Percentiles rank a stretch among this genome's conserved stretches.
Conservation (phyloP, 1,140 invertebrate genomes). For the Rhopalosiphum padi region DNA sequence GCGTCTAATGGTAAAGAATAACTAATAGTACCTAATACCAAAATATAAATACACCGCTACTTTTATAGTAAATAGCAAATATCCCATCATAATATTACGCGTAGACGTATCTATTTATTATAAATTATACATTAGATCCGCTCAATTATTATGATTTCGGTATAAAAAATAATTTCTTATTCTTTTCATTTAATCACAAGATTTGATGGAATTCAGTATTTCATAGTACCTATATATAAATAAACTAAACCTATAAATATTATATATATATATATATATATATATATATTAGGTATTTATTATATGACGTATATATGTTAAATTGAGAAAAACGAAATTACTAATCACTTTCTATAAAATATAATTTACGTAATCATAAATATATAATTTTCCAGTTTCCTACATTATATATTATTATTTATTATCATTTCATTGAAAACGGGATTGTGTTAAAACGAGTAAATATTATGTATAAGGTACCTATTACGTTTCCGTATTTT, state of each 20-base stretch:
- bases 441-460: too few relatives aligned
- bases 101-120: background rate
- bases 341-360: constrained; percentile 26
- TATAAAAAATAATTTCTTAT: constrained; percentile 12
- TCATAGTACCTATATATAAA: background rate
- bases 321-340: constrained; percentile 24
- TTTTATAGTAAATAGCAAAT: constrained; percentile 33
- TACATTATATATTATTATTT: too few relatives aligned
- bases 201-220: background rate
- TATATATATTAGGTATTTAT: background rate
- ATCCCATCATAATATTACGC: background rate
- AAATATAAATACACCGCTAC: background rate
- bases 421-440: too few relatives aligned
- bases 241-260: too few relatives aligned
- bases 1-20: background rate
- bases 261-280: background rate
- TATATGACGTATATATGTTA: background rate
- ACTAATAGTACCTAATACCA: background rate
- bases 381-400: too few relatives aligned
- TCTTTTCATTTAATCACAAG: constrained; percentile 14
- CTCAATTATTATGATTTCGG: constrained; percentile 24
- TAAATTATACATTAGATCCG: constrained; percentile 42
- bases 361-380: too few relatives aligned
- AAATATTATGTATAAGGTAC: too few relatives aligned
- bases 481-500: too few relatives aligned